Conservation (phyloP, 2,888 invertebrate species). For the Cantharis rustica region DNA sequence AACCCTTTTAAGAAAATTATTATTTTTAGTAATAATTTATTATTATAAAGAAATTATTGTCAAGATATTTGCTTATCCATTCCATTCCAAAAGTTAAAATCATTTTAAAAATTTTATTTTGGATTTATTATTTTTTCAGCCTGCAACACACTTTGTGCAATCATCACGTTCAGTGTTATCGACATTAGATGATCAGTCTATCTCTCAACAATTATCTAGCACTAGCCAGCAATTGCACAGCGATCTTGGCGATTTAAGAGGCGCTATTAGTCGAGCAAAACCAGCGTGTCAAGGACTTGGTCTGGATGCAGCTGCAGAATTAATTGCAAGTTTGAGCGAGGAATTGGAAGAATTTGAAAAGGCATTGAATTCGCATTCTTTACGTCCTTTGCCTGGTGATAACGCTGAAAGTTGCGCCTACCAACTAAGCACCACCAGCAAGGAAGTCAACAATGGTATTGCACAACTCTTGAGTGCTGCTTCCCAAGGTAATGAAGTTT, state of each 20-base stretch:
- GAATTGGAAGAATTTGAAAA: slow-evolving; percentile 82
- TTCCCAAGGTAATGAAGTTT: slow-evolving; percentile 78
- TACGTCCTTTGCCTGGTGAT: slow-evolving; percentile 81
- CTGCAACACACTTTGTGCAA: slow-evolving; percentile 72
- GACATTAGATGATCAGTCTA: slow-evolving; percentile 77
- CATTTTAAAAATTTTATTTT: no score
- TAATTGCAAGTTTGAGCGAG: slow-evolving; percentile 76
- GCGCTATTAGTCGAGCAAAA: slow-evolving; percentile 53
- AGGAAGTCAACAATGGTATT: slow-evolving; percentile 81
- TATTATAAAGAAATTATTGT: no score
- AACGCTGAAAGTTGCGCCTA: slow-evolving; percentile 62
- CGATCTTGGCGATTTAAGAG: slow-evolving; percentile 55
- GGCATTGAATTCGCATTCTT: slow-evolving; percentile 71
- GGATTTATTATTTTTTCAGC: slow-evolving; percentile 50
- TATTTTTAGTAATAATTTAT: no score
- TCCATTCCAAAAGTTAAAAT: no score
- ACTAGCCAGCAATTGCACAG: slow-evolving; percentile 71
- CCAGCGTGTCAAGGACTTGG: slow-evolving; percentile 79
- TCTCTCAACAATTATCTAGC: slow-evolving; percentile 74
- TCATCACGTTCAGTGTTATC: slow-evolving; percentile 83
- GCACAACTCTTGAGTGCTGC: slow-evolving; percentile 87
- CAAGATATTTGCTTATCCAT: no score
- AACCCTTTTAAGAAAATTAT: no score
- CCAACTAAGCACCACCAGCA: slow-evolving; percentile 66
- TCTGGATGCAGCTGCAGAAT: slow-evolving; percentile 83